Evolutionary conservation across 2,113 vertebrate species (phyloP).

Genomic region (Phylloscopus trochilus): DNA sequence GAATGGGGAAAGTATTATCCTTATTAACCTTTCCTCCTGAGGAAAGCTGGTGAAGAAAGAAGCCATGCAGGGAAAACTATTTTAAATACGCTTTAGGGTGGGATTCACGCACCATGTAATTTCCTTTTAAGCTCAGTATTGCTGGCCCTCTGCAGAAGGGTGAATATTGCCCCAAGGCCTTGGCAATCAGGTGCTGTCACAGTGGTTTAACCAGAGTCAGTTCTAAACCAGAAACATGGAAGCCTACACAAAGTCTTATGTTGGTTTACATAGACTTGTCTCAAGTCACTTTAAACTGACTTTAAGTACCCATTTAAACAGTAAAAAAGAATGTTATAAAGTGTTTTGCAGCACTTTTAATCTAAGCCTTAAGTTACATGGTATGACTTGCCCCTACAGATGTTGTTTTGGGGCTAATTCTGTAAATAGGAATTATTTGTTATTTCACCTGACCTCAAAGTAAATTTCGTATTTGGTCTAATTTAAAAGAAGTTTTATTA

Average conservation of each 20-base stretch:
- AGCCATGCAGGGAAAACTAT: conserved; percentile 21
- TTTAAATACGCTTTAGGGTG: conserved; percentile 34
- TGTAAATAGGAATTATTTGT: not conserved
- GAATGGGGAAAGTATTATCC: conserved; percentile 8
- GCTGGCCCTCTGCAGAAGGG: not conserved
- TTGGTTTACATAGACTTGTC: not conserved
- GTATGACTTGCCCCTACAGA: not conserved
- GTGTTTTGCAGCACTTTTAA: not conserved
- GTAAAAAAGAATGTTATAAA: not conserved
- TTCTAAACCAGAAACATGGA: not conserved
- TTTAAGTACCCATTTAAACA: not conserved
- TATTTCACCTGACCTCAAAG: not conserved
- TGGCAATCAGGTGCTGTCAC: not conserved
- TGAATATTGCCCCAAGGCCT: not conserved
- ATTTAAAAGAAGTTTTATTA: conserved; percentile 20
- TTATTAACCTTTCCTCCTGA: conserved; percentile 50
- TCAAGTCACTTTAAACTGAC: not conserved
- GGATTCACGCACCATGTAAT: conserved; percentile 13
- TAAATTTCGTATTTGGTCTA: not conserved
- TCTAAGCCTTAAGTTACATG: not conserved
- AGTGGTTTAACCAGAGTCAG: not conserved
- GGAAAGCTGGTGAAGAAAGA: not conserved
- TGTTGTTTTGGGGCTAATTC: not conserved
- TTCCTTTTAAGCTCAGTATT: not conserved
- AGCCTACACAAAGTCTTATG: not conserved